Base-by-base conservation (phyloP, 2,797 vertebrate species). In the Toxotes lorentzi region DNA sequence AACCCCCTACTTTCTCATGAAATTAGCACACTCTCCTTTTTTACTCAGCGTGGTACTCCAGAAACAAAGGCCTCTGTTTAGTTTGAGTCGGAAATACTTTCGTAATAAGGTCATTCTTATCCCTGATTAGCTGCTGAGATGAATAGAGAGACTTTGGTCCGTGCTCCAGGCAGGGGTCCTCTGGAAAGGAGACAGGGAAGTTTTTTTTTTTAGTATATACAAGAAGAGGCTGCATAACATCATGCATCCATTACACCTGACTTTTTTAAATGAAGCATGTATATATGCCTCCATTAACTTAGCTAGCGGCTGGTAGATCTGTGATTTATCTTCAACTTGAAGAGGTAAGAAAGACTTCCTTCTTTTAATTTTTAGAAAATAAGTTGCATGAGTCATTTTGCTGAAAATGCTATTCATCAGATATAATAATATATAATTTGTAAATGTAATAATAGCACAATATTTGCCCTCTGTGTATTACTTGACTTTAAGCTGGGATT, bases 71-170 rank as follows among this genome's bases (percentile, higher is more conserved):
- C 35, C 9, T 5, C 40, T 69, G 73, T 73, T 82, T 67, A 16
- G 82, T 53, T 48, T 34, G 27, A 75, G 73, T 74, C 51, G 70
- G 69, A 84, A 87, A 84, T 81, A 45, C 56, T 69, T 68, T 58
- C 50, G 35, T 71, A 76, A 70, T 73, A 56, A 76, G 51, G 80
- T 51, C 76, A 61, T 67, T 84, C 38, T 81, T 77, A 70, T 56
- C 41, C 77, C 75, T 54, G 75, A 86, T 85, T 83, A 80, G 70
- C 83, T 72, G 76, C 65, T 57, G 56, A 48, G 73, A 62, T 70
- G 53, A 73, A 74, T 19, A 73, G 60, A 76, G 21, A 78, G 50
- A 62, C 48, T 34, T 41, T 57, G 71, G 41, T 70, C 60, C 70
- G 32, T 40, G 53, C 63, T 79, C 27, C 12, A 43, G 61, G 51